These are phyloP conservation scores for Aurelia coerulea DNA, from an alignment of 30 jellyfish, hydroid and myxozoan genomes.

Conservation along the genomic window DNA sequence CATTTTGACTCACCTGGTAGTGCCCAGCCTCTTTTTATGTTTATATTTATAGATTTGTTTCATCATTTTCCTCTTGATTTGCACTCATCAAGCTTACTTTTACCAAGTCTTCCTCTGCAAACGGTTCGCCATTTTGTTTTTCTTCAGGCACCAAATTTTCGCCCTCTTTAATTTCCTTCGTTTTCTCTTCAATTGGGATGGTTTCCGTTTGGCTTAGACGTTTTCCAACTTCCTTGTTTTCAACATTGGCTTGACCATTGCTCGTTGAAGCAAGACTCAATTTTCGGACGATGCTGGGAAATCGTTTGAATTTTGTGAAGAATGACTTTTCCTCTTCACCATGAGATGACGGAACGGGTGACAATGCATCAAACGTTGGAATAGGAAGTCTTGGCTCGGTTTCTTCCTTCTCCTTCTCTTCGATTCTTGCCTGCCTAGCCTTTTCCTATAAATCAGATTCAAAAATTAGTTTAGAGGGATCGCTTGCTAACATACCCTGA, in stretches of 20 bases:
- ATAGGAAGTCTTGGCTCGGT: conserved; percentile 28
- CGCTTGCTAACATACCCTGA: too few relatives aligned
- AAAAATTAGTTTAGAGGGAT: not conserved
- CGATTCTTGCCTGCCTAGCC: conserved; percentile 81
- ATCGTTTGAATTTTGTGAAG: conserved; percentile 26
- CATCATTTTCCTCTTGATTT: too few relatives aligned
- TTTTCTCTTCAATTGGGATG: too few relatives aligned
- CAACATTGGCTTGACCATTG: conserved; percentile 60
- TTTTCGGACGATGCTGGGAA: conserved; percentile 55
- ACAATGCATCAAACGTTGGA: conserved; percentile 2
- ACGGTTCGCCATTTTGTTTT: too few relatives aligned
- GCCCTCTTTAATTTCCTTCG: too few relatives aligned
- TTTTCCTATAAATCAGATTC: conserved; percentile 41
- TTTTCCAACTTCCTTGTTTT: conserved; percentile 11
- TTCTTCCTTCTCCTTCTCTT: conserved; percentile 56
- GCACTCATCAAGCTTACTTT: too few relatives aligned
- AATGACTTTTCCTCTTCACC: conserved; percentile 40
- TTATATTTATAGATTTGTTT: too few relatives aligned
- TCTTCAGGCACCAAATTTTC: too few relatives aligned
- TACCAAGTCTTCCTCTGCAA: too few relatives aligned
- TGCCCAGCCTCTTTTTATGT: too few relatives aligned
- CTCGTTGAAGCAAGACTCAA: conserved; percentile 34
- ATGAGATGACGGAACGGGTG: conserved; percentile 37
- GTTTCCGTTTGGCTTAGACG: not conserved
- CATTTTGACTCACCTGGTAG: too few relatives aligned